These are phyloP conservation scores for Chlamydotis undulata DNA, from an alignment of 2,113 vertebrate species.

Conservation along the genomic window DNA sequence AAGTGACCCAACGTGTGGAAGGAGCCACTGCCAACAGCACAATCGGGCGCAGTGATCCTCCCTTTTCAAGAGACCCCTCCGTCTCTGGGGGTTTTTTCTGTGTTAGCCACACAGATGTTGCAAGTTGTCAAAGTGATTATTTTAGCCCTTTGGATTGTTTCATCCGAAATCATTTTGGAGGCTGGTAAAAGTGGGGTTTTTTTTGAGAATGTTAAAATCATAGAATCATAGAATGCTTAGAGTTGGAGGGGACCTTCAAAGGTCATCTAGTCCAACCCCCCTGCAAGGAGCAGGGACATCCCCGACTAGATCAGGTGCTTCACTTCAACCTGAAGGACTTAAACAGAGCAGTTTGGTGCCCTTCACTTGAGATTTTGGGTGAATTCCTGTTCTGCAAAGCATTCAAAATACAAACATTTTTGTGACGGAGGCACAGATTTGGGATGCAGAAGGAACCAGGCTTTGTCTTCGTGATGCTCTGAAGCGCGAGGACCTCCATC, in stretches of 20 bases:
- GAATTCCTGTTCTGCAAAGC: not conserved
- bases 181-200: not conserved
- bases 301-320: too few species aligned
- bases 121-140: not conserved
- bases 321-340: fast-evolving
- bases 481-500: not conserved
- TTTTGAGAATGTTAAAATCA: not conserved
- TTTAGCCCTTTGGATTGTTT: not conserved
- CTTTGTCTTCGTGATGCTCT: not conserved
- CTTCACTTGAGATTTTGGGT: not conserved
- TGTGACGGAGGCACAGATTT: not conserved
- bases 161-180: not conserved
- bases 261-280: too few species aligned
- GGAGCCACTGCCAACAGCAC: not conserved
- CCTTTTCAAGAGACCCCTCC: too few species aligned
- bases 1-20: fast-evolving
- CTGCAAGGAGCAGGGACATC: too few species aligned
- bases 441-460: not conserved
- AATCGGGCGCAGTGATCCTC: fast-evolving
- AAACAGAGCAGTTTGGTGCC: too few species aligned
- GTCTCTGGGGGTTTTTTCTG: not conserved
- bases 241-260: too few species aligned
- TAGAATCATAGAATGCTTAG: not conserved
- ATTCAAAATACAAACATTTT: fast-evolving
- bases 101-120: too few species aligned